Evolutionary conservation across 2,888 invertebrate genomes (phyloP), one percentile per base, ranked within the genome.

Genomic region (Xanthia icteritia): DNA sequence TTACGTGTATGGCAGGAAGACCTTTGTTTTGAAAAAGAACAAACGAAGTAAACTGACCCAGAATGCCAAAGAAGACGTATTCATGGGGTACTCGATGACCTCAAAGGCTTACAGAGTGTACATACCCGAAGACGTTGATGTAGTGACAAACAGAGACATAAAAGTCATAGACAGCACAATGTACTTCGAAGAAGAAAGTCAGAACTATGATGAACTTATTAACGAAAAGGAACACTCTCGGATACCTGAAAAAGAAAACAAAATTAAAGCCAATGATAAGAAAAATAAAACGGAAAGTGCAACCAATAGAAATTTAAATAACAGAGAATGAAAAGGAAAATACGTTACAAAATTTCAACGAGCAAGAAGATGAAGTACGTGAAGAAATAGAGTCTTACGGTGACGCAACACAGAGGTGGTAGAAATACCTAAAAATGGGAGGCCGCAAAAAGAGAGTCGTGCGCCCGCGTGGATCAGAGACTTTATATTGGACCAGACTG

Each of bases 381-480:
- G 31, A 71, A 39, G 11, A 63, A 61, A 71, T 36, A 61, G 48
- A 48, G 4, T 71, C 11, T 23, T 48, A 61, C 63, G n/a, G 51
- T 39, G 36, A 72, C 27, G 39, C 64, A 71, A 61, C 71, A 61
- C 71, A n/a, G 71, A 48, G 0, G n/a, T 48, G 48, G 51, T 51
- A 51, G 23, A 51, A 20, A 51, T 23, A 51, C 23, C 51, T 51
- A 23, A 23, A 51, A 51, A 51, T 23, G 2, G 51, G 51, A 23
- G 51, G 51, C 23, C 3, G 51, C 51, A 61, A 61, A 61, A 31
- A 70, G 60, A 69, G 11, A 60, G 60, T 45, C 70, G 1, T 27
- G 15, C 42, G 1, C 20, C 54, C 5, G 4, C n/a, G 23, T 70
- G 23, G 60, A 60, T 9, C 31, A 70, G 23, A 27, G 23, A 31